Evolutionary conservation across 2,888 invertebrate genomes (phyloP).

Genomic region (Leuctra nigra): DNA sequence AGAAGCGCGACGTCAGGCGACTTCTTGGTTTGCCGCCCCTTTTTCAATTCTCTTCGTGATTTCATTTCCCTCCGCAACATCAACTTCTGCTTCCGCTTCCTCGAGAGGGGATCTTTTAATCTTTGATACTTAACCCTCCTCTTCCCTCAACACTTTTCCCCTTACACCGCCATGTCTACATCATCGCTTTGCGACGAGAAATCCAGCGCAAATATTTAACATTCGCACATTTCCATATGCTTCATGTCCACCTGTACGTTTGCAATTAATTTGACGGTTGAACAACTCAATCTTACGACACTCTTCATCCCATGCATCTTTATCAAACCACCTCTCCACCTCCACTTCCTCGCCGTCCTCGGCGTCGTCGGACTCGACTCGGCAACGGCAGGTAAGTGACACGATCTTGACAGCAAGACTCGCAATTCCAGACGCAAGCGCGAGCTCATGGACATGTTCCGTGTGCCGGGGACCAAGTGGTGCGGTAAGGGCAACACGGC

Average conservation of each 20-base stretch:
- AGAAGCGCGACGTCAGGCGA: background rate
- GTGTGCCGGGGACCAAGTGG: conserved; percentile 89
- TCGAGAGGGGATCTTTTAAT: background rate
- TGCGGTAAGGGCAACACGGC: conserved; percentile 86
- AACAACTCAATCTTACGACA: too few species aligned
- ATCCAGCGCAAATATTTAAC: too few species aligned
- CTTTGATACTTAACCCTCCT: background rate
- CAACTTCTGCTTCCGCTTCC: conserved; percentile 4
- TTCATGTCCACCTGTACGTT: too few species aligned
- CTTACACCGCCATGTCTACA: background rate
- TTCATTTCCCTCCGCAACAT: conserved; percentile 2
- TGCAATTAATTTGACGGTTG: too few species aligned
- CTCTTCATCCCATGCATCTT: background rate
- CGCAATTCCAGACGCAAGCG: conserved; percentile 42
- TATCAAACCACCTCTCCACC: background rate
- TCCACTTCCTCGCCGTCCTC: background rate
- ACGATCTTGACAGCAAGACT: background rate
- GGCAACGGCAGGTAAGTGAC: conserved; percentile 15
- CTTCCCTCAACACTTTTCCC: background rate
- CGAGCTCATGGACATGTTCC: conserved; percentile 57
- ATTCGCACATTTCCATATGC: too few species aligned
- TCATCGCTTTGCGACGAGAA: too few species aligned
- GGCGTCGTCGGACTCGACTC: background rate
- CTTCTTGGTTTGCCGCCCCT: background rate
- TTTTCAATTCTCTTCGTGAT: background rate